Conservation (phyloP, 1,140 invertebrate species). For the Apis cerana region DNA sequence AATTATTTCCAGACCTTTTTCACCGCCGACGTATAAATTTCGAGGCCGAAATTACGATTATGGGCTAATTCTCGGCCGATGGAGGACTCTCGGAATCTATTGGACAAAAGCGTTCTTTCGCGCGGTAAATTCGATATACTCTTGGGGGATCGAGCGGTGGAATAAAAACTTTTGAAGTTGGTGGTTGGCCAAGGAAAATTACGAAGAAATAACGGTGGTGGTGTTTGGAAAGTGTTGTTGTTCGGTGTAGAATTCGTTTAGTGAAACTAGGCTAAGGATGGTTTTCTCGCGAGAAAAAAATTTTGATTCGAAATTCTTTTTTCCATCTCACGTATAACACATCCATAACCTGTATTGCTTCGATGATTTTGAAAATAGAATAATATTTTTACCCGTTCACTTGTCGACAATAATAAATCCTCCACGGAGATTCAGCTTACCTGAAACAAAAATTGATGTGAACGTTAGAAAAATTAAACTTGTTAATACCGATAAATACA, state of each 20-base stretch:
- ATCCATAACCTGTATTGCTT: too few species aligned
- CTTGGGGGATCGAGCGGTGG: background rate
- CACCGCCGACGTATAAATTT: conserved; percentile 33
- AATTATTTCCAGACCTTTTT: conserved; percentile 10
- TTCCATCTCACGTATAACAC: too few species aligned
- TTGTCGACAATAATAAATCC: background rate
- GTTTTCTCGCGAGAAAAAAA: too few species aligned
- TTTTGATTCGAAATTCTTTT: too few species aligned
- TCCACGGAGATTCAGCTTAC: conserved; percentile 7
- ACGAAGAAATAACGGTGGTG: background rate
- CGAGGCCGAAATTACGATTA: conserved; percentile 41
- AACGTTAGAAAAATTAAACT: background rate
- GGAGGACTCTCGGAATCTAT: background rate
- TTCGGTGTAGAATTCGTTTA: too few species aligned
- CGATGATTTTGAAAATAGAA: too few species aligned
- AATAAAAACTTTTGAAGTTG: background rate
- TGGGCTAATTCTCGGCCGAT: conserved; percentile 19
- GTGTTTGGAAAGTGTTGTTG: background rate
- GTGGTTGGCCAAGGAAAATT: background rate
- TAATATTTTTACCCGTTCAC: background rate
- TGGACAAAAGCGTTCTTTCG: background rate
- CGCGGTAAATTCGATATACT: conserved; percentile 20
- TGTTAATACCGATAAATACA: too few species aligned
- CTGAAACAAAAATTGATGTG: conserved; percentile 43
- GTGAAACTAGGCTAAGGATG: too few species aligned